These are phyloP conservation scores for Temnothorax ravouxi DNA, from an alignment of 2,888 invertebrate genomes.

Conservation along the genomic window DNA sequence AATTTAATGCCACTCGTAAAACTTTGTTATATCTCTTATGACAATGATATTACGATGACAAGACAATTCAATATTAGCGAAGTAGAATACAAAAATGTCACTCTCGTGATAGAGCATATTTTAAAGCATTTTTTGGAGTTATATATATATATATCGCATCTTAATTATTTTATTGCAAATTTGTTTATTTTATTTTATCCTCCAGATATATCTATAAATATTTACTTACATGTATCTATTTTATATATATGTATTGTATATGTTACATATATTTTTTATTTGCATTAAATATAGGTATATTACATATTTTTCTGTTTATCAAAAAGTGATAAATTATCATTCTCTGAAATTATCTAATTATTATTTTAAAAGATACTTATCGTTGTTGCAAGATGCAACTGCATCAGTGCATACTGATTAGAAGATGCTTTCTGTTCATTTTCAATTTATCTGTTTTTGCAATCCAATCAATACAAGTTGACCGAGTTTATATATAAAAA, in stretches of 20 bases:
- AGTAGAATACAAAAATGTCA: neutral
- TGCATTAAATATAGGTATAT: neutral
- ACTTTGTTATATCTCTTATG: neutral
- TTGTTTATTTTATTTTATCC: no score
- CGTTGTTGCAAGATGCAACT: neutral
- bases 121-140: neutral
- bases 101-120: neutral
- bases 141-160: no score
- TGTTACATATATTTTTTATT: neutral
- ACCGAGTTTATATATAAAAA: slow-evolving; percentile 12
- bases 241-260: no score
- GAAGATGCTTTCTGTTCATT: slow-evolving; percentile 17
- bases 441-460: slow-evolving; percentile 17
- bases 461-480: slow-evolving; percentile 9
- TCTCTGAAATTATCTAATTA: neutral
- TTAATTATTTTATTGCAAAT: no score
- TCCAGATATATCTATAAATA: no score
- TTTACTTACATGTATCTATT: no score
- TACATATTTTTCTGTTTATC: neutral
- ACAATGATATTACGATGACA: neutral
- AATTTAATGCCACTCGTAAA: slow-evolving; percentile 12
- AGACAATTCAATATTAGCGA: neutral
- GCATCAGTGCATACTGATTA: neutral
- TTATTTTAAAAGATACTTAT: neutral
- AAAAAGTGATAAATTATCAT: neutral